Evolutionary conservation across 2,113 vertebrate species (phyloP).

Genomic region (Conger conger): DNA sequence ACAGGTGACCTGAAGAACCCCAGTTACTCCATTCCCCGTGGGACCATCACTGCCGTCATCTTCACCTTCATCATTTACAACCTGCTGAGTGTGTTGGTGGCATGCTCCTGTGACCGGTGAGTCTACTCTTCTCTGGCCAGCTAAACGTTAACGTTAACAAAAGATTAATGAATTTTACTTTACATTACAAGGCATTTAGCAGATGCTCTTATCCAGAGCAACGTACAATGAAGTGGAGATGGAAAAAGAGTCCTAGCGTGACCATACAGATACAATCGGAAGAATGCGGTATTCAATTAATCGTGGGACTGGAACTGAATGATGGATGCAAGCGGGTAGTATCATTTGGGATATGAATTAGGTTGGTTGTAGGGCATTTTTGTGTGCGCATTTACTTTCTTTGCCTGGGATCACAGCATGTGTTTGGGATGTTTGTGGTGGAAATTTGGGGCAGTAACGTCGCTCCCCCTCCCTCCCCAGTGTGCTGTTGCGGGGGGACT

Average conservation of each 20-base stretch:
- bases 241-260: too few relatives aligned
- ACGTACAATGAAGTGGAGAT: too few relatives aligned
- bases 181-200: too few relatives aligned
- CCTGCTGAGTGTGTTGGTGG: conserved; percentile 75
- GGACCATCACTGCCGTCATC: conserved; percentile 85
- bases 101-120: conserved; percentile 85
- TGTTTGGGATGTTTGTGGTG: not conserved
- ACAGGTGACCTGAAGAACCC: conserved; percentile 85
- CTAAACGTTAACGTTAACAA: too few relatives aligned
- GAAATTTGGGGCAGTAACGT: not conserved
- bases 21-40: conserved; percentile 85
- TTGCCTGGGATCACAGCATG: not conserved
- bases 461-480: conserved; percentile 52
- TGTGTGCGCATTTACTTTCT: not conserved
- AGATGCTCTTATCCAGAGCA: too few relatives aligned
- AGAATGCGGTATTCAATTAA: too few relatives aligned
- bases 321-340: too few relatives aligned
- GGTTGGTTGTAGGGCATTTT: too few relatives aligned
- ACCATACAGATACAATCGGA: too few relatives aligned
- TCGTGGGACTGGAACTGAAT: too few relatives aligned
- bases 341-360: too few relatives aligned
- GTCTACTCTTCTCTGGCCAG: conserved; percentile 22
- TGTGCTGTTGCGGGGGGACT: conserved; percentile 79
- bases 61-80: conserved; percentile 89
- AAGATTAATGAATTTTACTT: too few relatives aligned